A percentile compares a stretch with the other conserved stretches of the same genome.
These are phyloP conservation scores for Glaucomys volans DNA, from an alignment of 2,113 vertebrate genomes.

Conservation along the genomic window DNA sequence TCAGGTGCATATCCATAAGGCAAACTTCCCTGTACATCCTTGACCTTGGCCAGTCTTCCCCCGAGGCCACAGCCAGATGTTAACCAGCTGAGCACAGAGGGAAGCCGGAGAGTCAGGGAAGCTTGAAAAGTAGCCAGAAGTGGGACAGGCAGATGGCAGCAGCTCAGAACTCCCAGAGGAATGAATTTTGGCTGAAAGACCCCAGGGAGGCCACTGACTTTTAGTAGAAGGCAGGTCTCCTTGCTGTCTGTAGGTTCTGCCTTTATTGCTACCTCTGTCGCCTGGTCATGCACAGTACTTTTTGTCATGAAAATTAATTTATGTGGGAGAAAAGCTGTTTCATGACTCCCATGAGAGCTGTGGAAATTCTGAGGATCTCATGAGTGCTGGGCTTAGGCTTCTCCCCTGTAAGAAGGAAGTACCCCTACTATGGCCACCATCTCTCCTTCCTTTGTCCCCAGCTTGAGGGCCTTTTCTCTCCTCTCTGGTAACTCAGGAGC, in stretches of 20 bases:
- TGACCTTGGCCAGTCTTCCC: constrained; percentile 42
- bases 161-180: not conserved
- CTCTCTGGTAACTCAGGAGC: constrained; percentile 20
- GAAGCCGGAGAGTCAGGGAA: constrained; percentile 5
- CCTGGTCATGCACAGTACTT: not conserved
- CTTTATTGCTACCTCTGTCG: not conserved
- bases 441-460: not conserved
- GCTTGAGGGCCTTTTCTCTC: not conserved
- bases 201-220: not conserved
- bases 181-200: constrained; percentile 20
- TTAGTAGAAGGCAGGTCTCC: not conserved
- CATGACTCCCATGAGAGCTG: not conserved
- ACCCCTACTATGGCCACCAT: not conserved
- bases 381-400: not conserved
- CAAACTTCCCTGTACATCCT: not conserved
- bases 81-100: constrained; percentile 39
- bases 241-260: not conserved
- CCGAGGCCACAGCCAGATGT: constrained; percentile 54
- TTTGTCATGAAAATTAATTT: constrained; percentile 37
- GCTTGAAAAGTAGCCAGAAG: constrained; percentile 16
- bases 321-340: constrained; percentile 26
- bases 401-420: constrained; percentile 22
- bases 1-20: not conserved
- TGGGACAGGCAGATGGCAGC: not conserved
- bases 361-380: not conserved